Evolutionary conservation across 2,888 invertebrate genomes (phyloP), one percentile per base, ranked within the genome.

Genomic region (Idaea straminata): DNA sequence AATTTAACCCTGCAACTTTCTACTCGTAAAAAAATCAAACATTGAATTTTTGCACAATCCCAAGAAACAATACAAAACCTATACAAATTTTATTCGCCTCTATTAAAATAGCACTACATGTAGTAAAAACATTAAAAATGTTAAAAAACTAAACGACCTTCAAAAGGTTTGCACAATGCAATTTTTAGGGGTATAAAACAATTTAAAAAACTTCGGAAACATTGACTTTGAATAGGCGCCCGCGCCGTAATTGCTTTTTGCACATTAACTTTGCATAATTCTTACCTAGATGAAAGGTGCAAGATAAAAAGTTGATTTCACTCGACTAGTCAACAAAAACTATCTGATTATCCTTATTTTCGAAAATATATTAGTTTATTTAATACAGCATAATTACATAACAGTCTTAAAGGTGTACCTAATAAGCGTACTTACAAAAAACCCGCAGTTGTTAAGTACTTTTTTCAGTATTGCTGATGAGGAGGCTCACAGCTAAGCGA

Each of bases 41-140:
- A 78, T 74, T 82, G 82, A 76, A 83, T 80, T 83, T 85, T 83
- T 78, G 78, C 77, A 77, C 83, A 83, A 80, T 71, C 66, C 57
- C 38, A 67, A 67, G 79, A 70, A 79, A 78, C 60, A 69, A 73
- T 69, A 71, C 73, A 72, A 72, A 47, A 47, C 5, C 47, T 47
- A 7, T 13, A 47, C 47, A 72, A 73, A 76, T 64, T 63, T 70
- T 72, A 62, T 69, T 63, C 70, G 69, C 70, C 71, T 69, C 70
- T 71, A 78, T 70, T 74, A 77, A 77, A 71, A 71, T 25, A 25
- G 25, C 25, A 69, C 63, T 60, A 61, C 65, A 67, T 62, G 64
- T 73, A 73, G 73, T 78, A 79, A 80, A 76, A 74, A 70, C 69
- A 72, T 76, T 64, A 70, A 73, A 72, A 71, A 66, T 64, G 60